Evolutionary conservation across 2,113 vertebrate genomes (phyloP).

Genomic region (Oophaga pumilio): DNA sequence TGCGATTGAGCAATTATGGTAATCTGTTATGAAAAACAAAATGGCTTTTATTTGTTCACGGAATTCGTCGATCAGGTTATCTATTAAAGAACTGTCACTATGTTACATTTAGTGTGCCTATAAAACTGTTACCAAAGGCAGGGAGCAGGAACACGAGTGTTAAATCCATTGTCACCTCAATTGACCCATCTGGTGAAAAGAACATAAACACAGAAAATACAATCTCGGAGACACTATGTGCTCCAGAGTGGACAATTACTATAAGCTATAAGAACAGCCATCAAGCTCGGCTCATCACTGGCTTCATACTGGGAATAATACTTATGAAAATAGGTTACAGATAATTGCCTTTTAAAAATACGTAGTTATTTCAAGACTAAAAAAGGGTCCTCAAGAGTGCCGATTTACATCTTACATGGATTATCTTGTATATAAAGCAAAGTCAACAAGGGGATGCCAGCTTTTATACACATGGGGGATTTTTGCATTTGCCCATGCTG

Average conservation of each 20-base stretch:
- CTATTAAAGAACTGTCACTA: constrained; percentile 41
- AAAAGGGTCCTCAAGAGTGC: not conserved
- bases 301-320: constrained; percentile 2
- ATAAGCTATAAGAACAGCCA: constrained; percentile 10
- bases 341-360: constrained; percentile 13
- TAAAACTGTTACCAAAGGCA: constrained; percentile 19
- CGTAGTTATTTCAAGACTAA: not conserved
- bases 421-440: not conserved
- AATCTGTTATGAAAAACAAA: constrained; percentile 52
- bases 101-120: constrained; percentile 10
- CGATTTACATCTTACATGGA: not conserved
- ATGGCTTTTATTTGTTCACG: constrained; percentile 38
- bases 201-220: constrained; percentile 10
- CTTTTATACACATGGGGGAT: not conserved
- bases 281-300: not conserved
- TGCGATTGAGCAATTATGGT: constrained; percentile 56
- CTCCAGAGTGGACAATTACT: constrained; percentile 19
- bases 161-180: constrained; percentile 39
- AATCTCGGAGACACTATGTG: not conserved
- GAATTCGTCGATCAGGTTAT: constrained; percentile 30
- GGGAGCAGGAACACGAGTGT: not conserved
- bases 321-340: constrained; percentile 8
- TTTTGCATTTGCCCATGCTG: not conserved
- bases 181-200: constrained; percentile 14
- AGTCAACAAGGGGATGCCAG: not conserved